phyloP scores from a whole-genome alignment of 2,797 vertebrate species.

The Astyanax mexicanus region DNA sequence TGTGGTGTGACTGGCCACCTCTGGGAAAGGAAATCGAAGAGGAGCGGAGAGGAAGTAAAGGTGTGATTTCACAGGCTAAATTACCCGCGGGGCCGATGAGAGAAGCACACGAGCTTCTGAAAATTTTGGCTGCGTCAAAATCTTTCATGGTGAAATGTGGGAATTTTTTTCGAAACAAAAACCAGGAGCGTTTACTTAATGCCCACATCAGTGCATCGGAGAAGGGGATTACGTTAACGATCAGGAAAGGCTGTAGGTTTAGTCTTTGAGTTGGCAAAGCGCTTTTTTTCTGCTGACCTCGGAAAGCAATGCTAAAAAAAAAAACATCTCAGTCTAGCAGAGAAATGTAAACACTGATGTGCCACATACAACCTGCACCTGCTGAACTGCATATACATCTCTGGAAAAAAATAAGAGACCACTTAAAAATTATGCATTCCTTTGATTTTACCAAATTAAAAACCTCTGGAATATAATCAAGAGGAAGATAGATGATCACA shows the following conservation, averaged over 20 bases:
- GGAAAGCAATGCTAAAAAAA: conserved; percentile 1
- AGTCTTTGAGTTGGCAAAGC: background rate
- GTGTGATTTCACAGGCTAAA: conserved; percentile 84
- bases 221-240: background rate
- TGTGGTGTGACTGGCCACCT: conserved; percentile 78
- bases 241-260: conserved; percentile 2
- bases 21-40: conserved; percentile 87
- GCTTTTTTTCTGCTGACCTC: background rate
- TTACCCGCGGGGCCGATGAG: conserved; percentile 79
- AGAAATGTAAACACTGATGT: background rate
- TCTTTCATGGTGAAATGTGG: conserved; percentile 33
- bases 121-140: conserved; percentile 7
- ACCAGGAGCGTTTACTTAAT: conserved; percentile 21
- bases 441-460: too few species aligned
- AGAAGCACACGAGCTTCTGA: conserved; percentile 70
- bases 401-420: too few species aligned
- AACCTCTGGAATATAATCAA: too few species aligned
- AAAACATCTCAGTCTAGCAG: background rate
- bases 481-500: too few species aligned
- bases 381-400: too few species aligned
- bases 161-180: conserved; percentile 20
- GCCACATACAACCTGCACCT: background rate
- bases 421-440: too few species aligned
- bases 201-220: background rate
- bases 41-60: conserved; percentile 75